phyloP scores from a whole-genome alignment of 2,797 vertebrate species.

The Momotus momota region DNA sequence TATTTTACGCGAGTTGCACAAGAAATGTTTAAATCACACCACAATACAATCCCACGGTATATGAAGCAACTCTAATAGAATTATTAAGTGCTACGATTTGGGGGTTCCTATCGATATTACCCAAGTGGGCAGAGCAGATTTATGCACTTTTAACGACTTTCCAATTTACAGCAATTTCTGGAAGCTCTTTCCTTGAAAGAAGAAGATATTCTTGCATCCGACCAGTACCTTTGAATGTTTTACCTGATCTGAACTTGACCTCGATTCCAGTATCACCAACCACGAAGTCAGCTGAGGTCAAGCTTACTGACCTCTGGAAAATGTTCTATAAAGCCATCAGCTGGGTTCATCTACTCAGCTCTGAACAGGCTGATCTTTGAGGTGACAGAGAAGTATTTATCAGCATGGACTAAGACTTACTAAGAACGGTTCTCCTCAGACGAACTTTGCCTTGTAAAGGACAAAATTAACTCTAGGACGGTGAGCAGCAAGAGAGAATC shows the following conservation, averaged over 20 bases:
- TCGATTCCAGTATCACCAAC: not conserved
- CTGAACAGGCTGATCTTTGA: not conserved
- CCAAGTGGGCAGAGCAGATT: not conserved
- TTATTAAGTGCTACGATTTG: not conserved
- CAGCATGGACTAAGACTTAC: not conserved
- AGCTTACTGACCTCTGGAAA: not conserved
- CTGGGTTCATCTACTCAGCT: not conserved
- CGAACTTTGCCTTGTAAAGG: not conserved
- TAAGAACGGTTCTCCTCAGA: not conserved
- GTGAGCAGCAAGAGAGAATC: not conserved
- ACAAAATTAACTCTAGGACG: not conserved
- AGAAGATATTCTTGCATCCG: not conserved
- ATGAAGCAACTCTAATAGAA: not conserved
- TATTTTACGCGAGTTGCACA: not conserved
- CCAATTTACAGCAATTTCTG: not conserved
- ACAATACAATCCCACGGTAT: not conserved
- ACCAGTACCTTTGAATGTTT: not conserved
- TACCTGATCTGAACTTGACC: not conserved
- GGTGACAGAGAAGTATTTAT: not conserved
- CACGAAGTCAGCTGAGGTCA: not conserved
- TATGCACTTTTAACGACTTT: not conserved
- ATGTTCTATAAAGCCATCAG: not conserved
- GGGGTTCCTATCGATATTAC: not conserved
- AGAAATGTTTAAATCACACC: not conserved
- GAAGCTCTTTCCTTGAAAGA: not conserved